Conservation (phyloP, 2,797 vertebrate species). For the Lemur catta region DNA sequence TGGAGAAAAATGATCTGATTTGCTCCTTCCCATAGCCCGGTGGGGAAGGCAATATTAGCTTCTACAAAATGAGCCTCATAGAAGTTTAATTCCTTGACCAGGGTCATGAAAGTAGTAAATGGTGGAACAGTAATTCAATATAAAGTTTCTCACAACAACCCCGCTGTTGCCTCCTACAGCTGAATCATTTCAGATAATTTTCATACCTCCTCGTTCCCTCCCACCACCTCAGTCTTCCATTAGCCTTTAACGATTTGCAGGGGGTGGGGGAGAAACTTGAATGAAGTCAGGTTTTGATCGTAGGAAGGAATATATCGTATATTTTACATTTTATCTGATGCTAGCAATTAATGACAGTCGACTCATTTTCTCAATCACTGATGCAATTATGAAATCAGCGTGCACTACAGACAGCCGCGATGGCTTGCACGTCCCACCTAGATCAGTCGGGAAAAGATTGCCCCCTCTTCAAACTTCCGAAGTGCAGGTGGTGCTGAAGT, state of each 20-base stretch:
- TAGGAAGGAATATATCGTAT: neutral
- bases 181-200: neutral
- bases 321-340: constrained; percentile 37
- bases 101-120: neutral
- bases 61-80: constrained; percentile 29
- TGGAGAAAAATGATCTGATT: constrained; percentile 6
- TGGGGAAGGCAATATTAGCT: constrained; percentile 20
- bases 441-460: neutral
- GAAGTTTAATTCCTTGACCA: constrained; percentile 40
- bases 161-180: neutral
- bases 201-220: neutral
- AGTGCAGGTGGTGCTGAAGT: neutral
- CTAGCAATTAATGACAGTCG: neutral
- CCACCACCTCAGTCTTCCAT: neutral
- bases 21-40: neutral
- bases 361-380: constrained; percentile 36
- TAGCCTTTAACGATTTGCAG: neutral
- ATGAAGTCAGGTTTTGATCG: neutral
- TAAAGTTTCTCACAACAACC: neutral
- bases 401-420: neutral
- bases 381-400: neutral
- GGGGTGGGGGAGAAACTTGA: neutral
- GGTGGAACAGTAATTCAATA: neutral
- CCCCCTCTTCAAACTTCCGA: neutral
- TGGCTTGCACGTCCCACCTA: neutral